Conservation (phyloP, 2,888 invertebrate species). For the Apamea crenata region DNA sequence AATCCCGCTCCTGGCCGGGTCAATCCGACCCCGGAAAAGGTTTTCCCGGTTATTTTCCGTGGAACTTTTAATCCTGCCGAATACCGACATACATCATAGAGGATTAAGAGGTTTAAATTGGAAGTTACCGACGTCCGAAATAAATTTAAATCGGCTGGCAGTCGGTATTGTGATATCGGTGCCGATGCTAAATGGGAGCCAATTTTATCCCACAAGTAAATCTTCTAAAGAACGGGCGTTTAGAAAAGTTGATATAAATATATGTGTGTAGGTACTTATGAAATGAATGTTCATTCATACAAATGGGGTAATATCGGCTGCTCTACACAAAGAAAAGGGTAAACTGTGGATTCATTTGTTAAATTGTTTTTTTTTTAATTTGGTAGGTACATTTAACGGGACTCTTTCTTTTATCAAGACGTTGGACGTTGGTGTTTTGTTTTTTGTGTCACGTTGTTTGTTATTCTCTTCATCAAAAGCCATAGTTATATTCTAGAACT, state of each 20-base stretch:
- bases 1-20: conserved; percentile 89
- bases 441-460: neutral
- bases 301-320: conserved; percentile 14
- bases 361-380: conserved; percentile 9
- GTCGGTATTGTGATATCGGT: conserved; percentile 89
- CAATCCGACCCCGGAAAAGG: conserved; percentile 90
- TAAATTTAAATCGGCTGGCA: conserved; percentile 90
- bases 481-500: neutral
- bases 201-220: conserved; percentile 87
- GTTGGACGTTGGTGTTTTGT: neutral
- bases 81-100: conserved; percentile 91
- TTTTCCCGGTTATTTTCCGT: conserved; percentile 91
- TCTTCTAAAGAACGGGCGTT: conserved; percentile 79
- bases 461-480: neutral
- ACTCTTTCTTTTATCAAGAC: neutral
- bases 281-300: conserved; percentile 59
- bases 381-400: neutral
- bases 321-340: conserved; percentile 30
- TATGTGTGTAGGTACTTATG: conserved; percentile 54
- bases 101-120: conserved; percentile 91
- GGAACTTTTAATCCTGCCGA: conserved; percentile 90
- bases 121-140: conserved; percentile 91
- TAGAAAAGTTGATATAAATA: conserved; percentile 74
- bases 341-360: conserved; percentile 23
- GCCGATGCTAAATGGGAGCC: conserved; percentile 88